Evolutionary conservation across 37 sponge, comb jelly and placozoan genomes (phyloP), one percentile per base, ranked within the genome.

Genomic region (Haliclona indistincta): DNA sequence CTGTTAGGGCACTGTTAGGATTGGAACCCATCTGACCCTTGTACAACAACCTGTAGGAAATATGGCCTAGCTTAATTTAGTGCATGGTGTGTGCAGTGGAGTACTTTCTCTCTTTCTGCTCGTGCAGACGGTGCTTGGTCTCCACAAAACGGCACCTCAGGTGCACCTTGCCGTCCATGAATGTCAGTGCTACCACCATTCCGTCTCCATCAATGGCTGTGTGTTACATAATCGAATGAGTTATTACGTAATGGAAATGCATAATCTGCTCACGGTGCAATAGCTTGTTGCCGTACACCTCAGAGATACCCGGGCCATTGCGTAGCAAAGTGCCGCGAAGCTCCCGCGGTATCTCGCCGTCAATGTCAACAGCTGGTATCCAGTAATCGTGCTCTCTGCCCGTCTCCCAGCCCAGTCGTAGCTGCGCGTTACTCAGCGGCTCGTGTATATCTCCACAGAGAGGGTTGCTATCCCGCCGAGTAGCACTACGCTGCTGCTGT

Each of bases 121-220:
- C 95, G 33, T 87, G 85, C 19, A 71, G 25, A 0, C 88, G 65
- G 41, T 90, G 78, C 37, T 51, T 72, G 0, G 95, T 70, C 2
- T 53, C 72, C 67, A 95, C 95, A 78, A 95, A 95, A 17, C 56
- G 70, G 37, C 63, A 67, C 54, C 80, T 81, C 13, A 95, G 77
- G 54, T 95, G 95, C 2, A 90, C 91, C 15, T 73, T 37, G 1
- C 95, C 95, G 63, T 76, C 70, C 36, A 79, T 54, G 64, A 95
- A 95, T 2, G 91, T 85, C 37, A 95, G 67, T 4, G 91, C 91
- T 8, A 86, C 79, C 10, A 95, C 74, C 91, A 95, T 95, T 29
- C 95, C 95, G 80, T 95, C 95, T n/a, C 95, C 95, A 70, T 95
- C 95, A 81, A 95, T 95, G 30, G 95, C 93, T 92, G 38, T 13